Percentiles rank a stretch among this genome's conserved stretches.
These are phyloP conservation scores for Pristis pectinata DNA, from an alignment of 2,797 vertebrate genomes.

Conservation along the genomic window DNA sequence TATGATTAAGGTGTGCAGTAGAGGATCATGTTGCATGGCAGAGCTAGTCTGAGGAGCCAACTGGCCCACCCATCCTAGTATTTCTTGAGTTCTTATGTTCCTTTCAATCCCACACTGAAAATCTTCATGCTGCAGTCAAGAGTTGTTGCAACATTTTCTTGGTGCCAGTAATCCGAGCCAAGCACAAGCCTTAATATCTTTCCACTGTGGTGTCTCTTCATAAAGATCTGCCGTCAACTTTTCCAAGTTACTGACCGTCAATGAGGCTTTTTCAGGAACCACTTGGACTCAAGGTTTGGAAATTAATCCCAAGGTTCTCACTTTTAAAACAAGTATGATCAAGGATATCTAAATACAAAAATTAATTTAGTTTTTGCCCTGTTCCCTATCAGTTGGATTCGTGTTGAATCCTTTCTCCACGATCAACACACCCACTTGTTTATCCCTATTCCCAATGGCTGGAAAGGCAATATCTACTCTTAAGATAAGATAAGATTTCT, in stretches of 20 bases:
- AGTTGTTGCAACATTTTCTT: neutral
- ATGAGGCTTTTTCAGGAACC: neutral
- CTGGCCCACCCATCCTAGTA: no score
- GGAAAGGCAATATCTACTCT: no score
- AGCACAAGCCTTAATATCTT: neutral
- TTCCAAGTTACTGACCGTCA: neutral
- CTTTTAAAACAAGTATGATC: neutral
- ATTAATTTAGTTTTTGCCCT: neutral
- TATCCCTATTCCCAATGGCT: neutral
- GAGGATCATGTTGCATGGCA: no score
- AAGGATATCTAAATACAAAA: neutral
- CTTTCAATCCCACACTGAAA: neutral
- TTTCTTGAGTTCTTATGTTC: no score
- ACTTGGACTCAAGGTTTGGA: neutral
- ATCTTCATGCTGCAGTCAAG: neutral
- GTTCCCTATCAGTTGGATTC: neutral
- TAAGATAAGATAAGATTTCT: no score
- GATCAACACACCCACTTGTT: neutral
- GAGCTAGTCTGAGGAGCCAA: no score
- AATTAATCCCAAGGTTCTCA: neutral
- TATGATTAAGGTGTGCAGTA: no score
- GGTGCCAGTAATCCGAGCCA: neutral
- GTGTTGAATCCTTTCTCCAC: no score
- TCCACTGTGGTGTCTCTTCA: neutral
- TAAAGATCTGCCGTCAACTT: neutral